Evolutionary conservation across 2,888 invertebrate genomes (phyloP).

Genomic region (Xestobium rufovillosum): DNA sequence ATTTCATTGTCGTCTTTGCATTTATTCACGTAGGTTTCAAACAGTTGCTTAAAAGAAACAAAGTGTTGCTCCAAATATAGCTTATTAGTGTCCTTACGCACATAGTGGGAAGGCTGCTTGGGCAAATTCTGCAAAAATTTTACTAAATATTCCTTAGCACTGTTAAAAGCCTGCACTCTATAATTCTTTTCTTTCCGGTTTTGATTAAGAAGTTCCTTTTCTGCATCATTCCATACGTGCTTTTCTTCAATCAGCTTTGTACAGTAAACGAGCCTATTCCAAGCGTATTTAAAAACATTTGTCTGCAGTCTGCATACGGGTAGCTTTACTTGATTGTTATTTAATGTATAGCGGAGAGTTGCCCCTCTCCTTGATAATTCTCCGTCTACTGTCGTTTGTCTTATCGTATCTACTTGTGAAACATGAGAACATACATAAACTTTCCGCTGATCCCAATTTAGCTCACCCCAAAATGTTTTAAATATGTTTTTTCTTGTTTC

Average conservation of each 20-base stretch:
- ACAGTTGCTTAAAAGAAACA: no score
- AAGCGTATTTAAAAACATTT: conserved; percentile 1
- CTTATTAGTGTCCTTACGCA: no score
- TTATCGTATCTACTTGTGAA: conserved; percentile 1
- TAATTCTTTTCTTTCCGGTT: conserved; percentile 1
- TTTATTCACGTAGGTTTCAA: no score
- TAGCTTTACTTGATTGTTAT: not conserved
- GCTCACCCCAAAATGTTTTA: not conserved
- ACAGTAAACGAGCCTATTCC: not conserved
- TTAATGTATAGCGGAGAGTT: not conserved
- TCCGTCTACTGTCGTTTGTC: not conserved
- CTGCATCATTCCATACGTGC: not conserved
- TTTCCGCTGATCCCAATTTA: not conserved
- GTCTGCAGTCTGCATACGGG: not conserved
- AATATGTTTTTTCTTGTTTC: not conserved
- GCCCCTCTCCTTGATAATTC: not conserved
- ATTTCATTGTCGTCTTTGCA: not conserved
- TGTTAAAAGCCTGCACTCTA: no score
- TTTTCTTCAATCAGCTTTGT: not conserved
- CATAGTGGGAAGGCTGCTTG: not conserved
- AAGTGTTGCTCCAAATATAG: no score
- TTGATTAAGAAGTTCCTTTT: conserved; percentile 1
- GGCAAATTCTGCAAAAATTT: not conserved
- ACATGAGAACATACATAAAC: not conserved
- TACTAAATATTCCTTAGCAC: not conserved